phyloP scores from a whole-genome alignment of 2,797 vertebrate species.

The Sylvilagus floridanus region DNA sequence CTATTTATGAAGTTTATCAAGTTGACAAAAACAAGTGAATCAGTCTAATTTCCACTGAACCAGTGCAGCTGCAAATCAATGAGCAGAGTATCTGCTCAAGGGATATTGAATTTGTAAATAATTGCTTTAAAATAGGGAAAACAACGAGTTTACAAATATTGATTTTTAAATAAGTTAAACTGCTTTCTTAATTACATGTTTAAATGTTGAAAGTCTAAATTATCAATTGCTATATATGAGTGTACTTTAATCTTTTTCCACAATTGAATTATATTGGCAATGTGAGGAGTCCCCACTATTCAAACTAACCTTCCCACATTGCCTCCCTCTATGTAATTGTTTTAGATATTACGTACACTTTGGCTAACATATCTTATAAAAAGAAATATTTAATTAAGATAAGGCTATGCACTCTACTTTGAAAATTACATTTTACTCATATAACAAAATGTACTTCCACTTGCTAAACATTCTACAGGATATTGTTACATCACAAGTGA shows the following conservation, averaged over 20 bases:
- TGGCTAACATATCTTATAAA: not conserved
- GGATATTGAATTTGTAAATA: constrained; percentile 33
- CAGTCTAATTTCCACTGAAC: not conserved
- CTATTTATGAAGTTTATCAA: not conserved
- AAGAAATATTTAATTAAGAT: not conserved
- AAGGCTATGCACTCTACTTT: not conserved
- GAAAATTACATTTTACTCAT: not conserved
- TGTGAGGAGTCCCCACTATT: not conserved
- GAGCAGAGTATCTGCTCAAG: not conserved
- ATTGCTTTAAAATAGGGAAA: constrained; percentile 38
- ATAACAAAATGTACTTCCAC: not conserved
- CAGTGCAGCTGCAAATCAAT: not conserved
- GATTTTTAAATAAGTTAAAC: constrained; percentile 38
- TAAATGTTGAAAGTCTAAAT: not conserved
- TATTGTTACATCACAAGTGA: not conserved
- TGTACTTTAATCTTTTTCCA: not conserved
- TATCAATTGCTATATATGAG: not conserved
- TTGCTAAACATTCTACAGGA: not conserved
- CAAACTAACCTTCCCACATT: not conserved
- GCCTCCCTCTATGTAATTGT: not conserved
- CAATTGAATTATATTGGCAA: not conserved
- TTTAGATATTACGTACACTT: not conserved
- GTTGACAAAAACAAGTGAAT: not conserved
- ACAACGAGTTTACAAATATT: not conserved
- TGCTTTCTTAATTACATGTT: constrained; percentile 5